These are phyloP conservation scores for Chloroceryle aenea DNA, from an alignment of 2,113 vertebrate genomes.

Conservation along the genomic window DNA sequence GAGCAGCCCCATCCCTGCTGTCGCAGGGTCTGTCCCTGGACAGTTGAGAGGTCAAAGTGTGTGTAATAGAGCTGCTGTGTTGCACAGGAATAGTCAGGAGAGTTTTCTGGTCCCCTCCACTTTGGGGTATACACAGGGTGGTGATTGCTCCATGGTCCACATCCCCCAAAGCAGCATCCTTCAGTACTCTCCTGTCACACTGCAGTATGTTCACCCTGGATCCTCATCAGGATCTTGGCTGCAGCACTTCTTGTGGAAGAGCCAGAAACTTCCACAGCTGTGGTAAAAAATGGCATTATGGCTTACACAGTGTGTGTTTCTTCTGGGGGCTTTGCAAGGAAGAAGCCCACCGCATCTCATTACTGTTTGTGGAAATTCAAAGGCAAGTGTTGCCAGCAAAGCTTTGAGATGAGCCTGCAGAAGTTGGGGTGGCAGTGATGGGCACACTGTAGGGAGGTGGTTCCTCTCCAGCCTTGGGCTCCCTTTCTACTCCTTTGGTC, in stretches of 20 bases:
- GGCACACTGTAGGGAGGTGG: not conserved
- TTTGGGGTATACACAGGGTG: not conserved
- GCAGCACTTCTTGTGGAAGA: not conserved
- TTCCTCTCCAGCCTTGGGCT: not conserved
- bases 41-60: not conserved
- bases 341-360: not conserved
- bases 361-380: not conserved
- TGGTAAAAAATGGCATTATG: not conserved
- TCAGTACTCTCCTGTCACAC: not conserved
- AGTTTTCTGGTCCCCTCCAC: not conserved
- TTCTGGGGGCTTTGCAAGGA: not conserved
- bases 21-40: not conserved
- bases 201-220: not conserved
- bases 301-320: accelerated
- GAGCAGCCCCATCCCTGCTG: not conserved
- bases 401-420: not conserved
- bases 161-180: not conserved
- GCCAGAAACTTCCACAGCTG: not conserved
- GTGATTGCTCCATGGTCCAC: not conserved
- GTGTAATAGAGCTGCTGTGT: accelerated
- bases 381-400: accelerated
- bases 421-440: not conserved
- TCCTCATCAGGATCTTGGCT: not conserved
- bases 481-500: not conserved
- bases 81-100: not conserved